Evolutionary conservation across 2,113 vertebrate species (phyloP), one percentile per base, ranked within the genome.

Genomic region (Oryzias curvinotus): DNA sequence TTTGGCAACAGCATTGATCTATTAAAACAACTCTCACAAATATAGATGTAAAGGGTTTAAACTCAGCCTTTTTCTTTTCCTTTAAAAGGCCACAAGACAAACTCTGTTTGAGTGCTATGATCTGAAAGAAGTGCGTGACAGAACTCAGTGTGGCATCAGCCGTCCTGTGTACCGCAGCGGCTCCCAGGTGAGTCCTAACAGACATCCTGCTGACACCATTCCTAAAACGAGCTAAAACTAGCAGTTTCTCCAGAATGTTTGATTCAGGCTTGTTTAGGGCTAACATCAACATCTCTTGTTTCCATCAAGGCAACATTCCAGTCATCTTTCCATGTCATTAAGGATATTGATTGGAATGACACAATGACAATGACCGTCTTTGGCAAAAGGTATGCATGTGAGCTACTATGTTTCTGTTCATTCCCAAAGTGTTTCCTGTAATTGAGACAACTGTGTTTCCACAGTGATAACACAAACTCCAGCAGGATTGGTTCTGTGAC

Each of bases 381-480:
- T n/a, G 89, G 68, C 60, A 25, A 74, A 41, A 93, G 92, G 91
- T 93, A 75, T 8, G 46, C 1, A 1, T 5, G 7, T 3, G 36
- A 36, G 36, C 36, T 36, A 12, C 12, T 36, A 12, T 3, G 10
- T 36, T 36, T 10, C 30, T 2, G 36, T 36, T 36, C 10, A 12
- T 36, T 36, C 1, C 3, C 1, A 17, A 50, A 26, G 42, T 21
- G 14, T 57, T 12, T 6, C 21, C 52, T 7, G n/a, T 17, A 16
- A 1, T 36, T 47, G 57, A 67, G 50, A 36, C 1, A 42, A 19
- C 0, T 52, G 0, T 5, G 17, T 54, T 73, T 59, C 18, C 71
- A 58, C 75, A 92, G 91, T 71, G 87, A 89, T n/a, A 92, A 91
- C 28, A 21, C 65, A 60, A 87, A 88, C 70, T 43, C 49, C 46